Evolutionary conservation across 2,888 invertebrate species (phyloP), one percentile per base, ranked within the genome.

Genomic region (Unio delphinus): DNA sequence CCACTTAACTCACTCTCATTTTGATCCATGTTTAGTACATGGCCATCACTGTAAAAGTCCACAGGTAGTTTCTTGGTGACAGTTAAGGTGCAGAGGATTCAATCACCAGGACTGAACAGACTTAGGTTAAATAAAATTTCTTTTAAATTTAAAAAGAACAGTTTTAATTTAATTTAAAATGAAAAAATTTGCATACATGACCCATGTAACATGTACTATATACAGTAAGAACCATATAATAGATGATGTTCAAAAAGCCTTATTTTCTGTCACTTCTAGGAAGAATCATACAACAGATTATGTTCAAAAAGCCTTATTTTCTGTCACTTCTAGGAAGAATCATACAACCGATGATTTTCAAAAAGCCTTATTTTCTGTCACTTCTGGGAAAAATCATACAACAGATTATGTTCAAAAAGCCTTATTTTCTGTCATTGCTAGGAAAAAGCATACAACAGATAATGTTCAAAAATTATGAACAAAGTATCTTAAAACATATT

Each of bases 301-400:
- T 45, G 84, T 86, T 64, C 81, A 69, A 8, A 83, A 83, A 8
- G 83, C 85, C 68, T 83, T 87, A 17, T 83, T 83, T n/a, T 78
- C 80, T 8, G 82, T 78, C 15, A 83, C 80, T 73, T 34, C 34
- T 34, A 34, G 7, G 1, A 34, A 34, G 34, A 34, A 34, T 7
- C 34, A 34, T 7, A 7, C 8, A 34, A 34, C 34, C 8, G 7
- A 34, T 34, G 8, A 34, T 7, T 8, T 7, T 34, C 34, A 34
- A 8, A 23, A 59, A 18, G 83, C 84, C 68, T 82, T 87, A 15
- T 83, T 83, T n/a, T 79, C 80, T 8, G 82, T 77, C 15, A 82
- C 80, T 74, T 83, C 85, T 86, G 67, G 23, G 68, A 71, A 20
- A 2, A 28, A 28, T 7, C 6, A 6, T 34, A 34, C 7, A 34